Conservation (phyloP, 2,113 vertebrate genomes). For the Parus major region DNA sequence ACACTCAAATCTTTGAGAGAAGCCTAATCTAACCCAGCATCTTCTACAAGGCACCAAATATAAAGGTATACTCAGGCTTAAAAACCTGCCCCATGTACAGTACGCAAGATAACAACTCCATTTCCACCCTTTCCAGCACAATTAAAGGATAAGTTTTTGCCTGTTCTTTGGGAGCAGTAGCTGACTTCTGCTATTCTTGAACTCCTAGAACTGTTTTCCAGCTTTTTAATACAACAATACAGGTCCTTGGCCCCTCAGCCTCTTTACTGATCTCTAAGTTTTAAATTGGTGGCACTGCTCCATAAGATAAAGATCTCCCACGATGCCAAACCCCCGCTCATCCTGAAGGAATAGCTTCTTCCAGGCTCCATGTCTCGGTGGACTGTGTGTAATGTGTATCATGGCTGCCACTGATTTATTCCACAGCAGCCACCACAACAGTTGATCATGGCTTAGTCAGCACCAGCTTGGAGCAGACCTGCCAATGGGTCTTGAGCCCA, state of each 20-base stretch:
- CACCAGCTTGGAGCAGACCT: not conserved
- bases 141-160: not conserved
- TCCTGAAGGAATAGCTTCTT: not conserved
- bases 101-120: not conserved
- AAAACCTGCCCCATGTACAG: not conserved
- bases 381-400: not conserved
- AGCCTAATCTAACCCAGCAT: not conserved
- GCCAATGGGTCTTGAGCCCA: not conserved
- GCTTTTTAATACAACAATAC: not conserved
- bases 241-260: not conserved
- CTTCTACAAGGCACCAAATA: not conserved
- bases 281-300: not conserved
- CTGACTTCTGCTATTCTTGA: not conserved
- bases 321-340: accelerated
- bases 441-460: not conserved
- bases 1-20: not conserved
- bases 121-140: not conserved
- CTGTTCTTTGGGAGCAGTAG: not conserved
- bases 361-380: not conserved
- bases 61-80: not conserved
- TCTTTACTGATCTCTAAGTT: not conserved
- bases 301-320: not conserved
- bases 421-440: not conserved
- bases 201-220: not conserved
- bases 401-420: not conserved